Conservation (phyloP, 2,113 vertebrate genomes). For the Climacteris rufus region DNA sequence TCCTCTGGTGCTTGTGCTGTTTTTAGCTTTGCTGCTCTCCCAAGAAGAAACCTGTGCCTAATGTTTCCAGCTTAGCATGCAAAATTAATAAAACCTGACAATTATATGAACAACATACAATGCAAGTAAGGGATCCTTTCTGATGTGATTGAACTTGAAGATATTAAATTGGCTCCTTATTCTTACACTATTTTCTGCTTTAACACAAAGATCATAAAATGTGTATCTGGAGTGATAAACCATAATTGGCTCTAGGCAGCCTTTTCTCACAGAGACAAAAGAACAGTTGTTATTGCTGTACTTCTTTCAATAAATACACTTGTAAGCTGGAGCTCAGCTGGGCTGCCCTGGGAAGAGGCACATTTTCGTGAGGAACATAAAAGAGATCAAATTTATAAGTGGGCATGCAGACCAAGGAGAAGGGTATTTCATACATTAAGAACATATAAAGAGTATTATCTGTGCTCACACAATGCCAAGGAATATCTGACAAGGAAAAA, state of each 20-base stretch:
- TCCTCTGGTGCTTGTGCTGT: constrained; percentile 46
- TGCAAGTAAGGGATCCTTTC: neutral
- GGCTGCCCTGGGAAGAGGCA: neutral
- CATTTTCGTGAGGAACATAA: neutral
- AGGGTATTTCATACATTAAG: neutral
- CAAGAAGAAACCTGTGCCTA: constrained; percentile 33
- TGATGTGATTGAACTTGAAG: neutral
- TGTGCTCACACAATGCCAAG: neutral
- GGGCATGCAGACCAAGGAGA: neutral
- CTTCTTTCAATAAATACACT: constrained; percentile 40
- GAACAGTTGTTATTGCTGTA: constrained; percentile 26
- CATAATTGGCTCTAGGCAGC: constrained; percentile 26
- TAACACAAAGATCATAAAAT: constrained; percentile 30
- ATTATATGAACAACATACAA: neutral
- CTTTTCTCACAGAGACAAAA: constrained; percentile 37
- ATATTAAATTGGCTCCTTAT: constrained; percentile 15
- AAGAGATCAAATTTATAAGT: neutral
- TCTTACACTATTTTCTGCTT: neutral
- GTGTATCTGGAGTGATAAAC: constrained; percentile 40
- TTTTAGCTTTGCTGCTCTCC: constrained; percentile 61
- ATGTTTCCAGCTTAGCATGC: constrained; percentile 44
- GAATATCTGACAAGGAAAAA: neutral
- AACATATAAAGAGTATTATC: neutral
- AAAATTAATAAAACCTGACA: constrained; percentile 55
- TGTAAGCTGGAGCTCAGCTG: neutral